A percentile compares a stretch with the other conserved stretches of the same genome.
phyloP scores from a whole-genome alignment of 2,113 vertebrate genomes.

The Mus musculus region GRCm39 chr3:64850501-64851000 shows the following conservation, averaged over 20 bases:
- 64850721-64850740: neutral
- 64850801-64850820: constrained; percentile 15
- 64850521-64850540: neutral
- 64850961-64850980: neutral
- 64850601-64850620: neutral
- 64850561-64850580: neutral
- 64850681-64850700: neutral
- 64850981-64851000: neutral
- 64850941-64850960: neutral
- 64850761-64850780: neutral
- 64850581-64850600: neutral
- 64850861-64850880: neutral
- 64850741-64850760: neutral
- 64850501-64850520: neutral
- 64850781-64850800: neutral
- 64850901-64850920: neutral
- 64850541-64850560: neutral
- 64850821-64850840: neutral
- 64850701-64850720: neutral
- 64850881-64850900: neutral
- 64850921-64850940: neutral
- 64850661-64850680: neutral
- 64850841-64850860: neutral
- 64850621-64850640: neutral
- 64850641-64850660: neutral